Base-by-base conservation (phyloP, 2,113 vertebrate species). In the Coptodon rendalli region DNA sequence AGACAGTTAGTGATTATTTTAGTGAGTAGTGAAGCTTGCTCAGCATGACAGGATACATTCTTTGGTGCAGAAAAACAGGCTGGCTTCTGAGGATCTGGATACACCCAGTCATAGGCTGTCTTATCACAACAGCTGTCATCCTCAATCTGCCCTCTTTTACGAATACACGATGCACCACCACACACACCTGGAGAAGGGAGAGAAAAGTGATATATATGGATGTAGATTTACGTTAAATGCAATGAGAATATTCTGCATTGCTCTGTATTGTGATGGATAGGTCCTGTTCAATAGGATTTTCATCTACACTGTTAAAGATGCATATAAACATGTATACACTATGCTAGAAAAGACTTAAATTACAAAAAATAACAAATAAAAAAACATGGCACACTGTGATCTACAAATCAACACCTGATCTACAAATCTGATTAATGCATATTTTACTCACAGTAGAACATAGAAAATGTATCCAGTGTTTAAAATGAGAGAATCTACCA, bases 91-190 rank as follows among this genome's bases (percentile, higher is more conserved):
- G 95, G 89, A 40, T 96, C 91, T 1, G 76, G 1, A 6, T 87
- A 87, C 5, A 96, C 40, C 96, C 96, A 97, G 27, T 95, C 94
- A 40, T 92, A 91, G 2, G 96, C 93, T 0, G 96, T 96, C 78
- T 93, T 91, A 22, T 86, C 86, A 90, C 96, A 97, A 83, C 96
- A 97, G n/a, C 24, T 54, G 22, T 94, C 73, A 1, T 78, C 48
- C 82, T 96, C 96, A 2, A 88, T 56, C 3, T n/a, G 31, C 6
- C 96, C 95, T 68, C 90, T 80, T 86, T 56, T 93, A 38, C 96
- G 95, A 50, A 95, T 43, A 50, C 96, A 96, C 1, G 95, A 95
- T 5, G 43, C 68, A 1, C 88, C 94, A 7, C 95, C 96, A 45
- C 96, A 96, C 13, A 94, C 93, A 86, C 96, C 96, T 97, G 82